Evolutionary conservation across 2,888 invertebrate genomes (phyloP), one percentile per base, ranked within the genome.

Genomic region (Dastarcus helophoroides): DNA sequence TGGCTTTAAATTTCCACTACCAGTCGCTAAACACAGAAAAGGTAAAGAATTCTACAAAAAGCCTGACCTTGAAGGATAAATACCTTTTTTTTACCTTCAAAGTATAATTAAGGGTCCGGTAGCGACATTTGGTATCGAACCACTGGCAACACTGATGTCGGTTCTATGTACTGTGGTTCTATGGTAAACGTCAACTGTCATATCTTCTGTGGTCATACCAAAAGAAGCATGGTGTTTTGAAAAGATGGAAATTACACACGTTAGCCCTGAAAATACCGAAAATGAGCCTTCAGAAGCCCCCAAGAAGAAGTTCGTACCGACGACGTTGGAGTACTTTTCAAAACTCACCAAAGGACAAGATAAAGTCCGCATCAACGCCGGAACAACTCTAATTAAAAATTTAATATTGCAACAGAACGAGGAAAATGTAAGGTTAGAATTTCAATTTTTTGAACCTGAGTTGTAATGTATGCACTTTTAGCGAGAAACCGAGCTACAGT

Each of bases 401-500:
- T 50, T 69, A 36, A 40, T 43, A 9, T 47, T 53, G 41, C 53
- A 53, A 29, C 39, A 47, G 29, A 47, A 51, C 39, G 41, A 31
- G 5, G 51, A 50, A 42, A 49, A 56, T 40, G 67, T 67, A 47
- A 63, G 60, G 53, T 51, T 47, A 42, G 31, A 14, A 23, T 11
- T 28, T 19, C 12, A 8, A 14, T 13, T 33, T 30, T 21, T 29
- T 11, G 24, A 26, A 33, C n/a, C 5, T 29, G 26, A 9, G n/a
- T 17, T 19, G 25, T 10, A 7, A 19, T 15, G 3, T n/a, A 12
- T 17, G 19, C 6, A 17, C 26, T 23, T 23, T 16, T 29, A 30
- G 24, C 23, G 17, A n/a, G 64, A 63, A 45, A 67, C 69, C 51
- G 79, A 82, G 52, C 41, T 76, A 7, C 62, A 69, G 26, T 82